Base-by-base conservation (phyloP, 1,140 invertebrate species). In the Eriosoma lanigerum region DNA sequence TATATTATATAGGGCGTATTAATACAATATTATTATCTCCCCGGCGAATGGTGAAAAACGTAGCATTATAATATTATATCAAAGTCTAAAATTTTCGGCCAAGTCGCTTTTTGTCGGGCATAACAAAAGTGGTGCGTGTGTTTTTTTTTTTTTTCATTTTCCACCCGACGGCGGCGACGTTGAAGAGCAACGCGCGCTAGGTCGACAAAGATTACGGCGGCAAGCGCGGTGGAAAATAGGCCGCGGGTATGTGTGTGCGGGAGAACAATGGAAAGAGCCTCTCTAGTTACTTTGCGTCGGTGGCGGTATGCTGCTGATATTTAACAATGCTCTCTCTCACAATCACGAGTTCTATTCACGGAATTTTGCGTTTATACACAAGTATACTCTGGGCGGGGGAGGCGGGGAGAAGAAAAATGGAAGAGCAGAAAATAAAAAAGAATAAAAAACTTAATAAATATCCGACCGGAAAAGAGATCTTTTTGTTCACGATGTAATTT, bases 361-460 rank as follows among this genome's bases (percentile, higher is more conserved):
- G 17, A 13, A 26, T 70, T 50, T 50, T 15, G 46, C 26, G 32
- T 70, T 68, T 68, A 68, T 46, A 48, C 15, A 50, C 62, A 56
- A 38, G 24, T 60, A 29, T 46, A 60, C 6, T 21, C 29, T 4
- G 32, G 8, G 32, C n/a, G n/a, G n/a, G n/a, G n/a, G n/a, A n/a
- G n/a, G n/a, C n/a, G n/a, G n/a, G 70, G n/a, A 26, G n/a, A 48
- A 75, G 60, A 21, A 60, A 78, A 78, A 75, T 15, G n/a, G 32
- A 46, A 21, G 17, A 58, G 13, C 32, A 60, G 32, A 44, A 60
- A 32, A 17, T 38, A 44, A 32, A 44, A 60, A 78, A 78, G 56
- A n/a, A n/a, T n/a, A n/a, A n/a, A n/a, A n/a, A n/a, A n/a, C 54
- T 60, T 78, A 78, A 78, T 78, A 78, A 78, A 78, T 78, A 78